Evolutionary conservation across 1,140 invertebrate genomes (phyloP).

Genomic region (Pissodes strobi): DNA sequence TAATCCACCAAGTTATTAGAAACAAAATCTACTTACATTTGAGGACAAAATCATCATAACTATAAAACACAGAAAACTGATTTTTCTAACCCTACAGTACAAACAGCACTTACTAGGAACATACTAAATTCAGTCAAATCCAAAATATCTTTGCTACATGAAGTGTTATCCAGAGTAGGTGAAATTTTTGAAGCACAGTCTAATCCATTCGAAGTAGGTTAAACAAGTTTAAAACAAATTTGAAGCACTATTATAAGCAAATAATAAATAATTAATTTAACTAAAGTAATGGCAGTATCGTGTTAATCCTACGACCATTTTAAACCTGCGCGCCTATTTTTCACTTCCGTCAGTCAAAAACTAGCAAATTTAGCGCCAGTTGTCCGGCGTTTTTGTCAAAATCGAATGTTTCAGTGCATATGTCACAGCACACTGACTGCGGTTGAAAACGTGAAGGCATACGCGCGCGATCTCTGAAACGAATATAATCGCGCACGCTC

Average conservation of each 20-base stretch:
- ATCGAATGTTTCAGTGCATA: constrained; percentile 18
- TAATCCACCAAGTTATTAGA: too few species aligned
- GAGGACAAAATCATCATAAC: constrained; percentile 40
- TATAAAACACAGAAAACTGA: constrained; percentile 28
- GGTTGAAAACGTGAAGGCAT: constrained; percentile 12
- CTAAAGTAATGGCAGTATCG: not conserved
- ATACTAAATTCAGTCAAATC: constrained; percentile 31
- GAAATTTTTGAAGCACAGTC: constrained; percentile 4
- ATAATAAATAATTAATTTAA: not conserved
- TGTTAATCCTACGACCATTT: not conserved
- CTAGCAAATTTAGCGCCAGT: too few species aligned
- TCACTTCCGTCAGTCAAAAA: too few species aligned
- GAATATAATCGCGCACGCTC: constrained; percentile 15
- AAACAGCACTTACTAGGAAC: constrained; percentile 35
- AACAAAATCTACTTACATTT: constrained; percentile 37
- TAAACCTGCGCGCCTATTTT: too few species aligned
- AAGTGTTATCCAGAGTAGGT: constrained; percentile 22
- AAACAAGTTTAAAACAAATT: not conserved
- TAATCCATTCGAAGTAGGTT: constrained; percentile 1
- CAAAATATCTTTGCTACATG: constrained; percentile 23
- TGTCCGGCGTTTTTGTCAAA: too few species aligned
- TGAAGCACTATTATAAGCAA: not conserved
- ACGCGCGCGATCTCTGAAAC: constrained; percentile 22
- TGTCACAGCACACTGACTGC: constrained; percentile 17
- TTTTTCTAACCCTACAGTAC: constrained; percentile 22